Evolutionary conservation across 2,113 vertebrate genomes (phyloP).

Genomic region (Nycticebus coucang): DNA sequence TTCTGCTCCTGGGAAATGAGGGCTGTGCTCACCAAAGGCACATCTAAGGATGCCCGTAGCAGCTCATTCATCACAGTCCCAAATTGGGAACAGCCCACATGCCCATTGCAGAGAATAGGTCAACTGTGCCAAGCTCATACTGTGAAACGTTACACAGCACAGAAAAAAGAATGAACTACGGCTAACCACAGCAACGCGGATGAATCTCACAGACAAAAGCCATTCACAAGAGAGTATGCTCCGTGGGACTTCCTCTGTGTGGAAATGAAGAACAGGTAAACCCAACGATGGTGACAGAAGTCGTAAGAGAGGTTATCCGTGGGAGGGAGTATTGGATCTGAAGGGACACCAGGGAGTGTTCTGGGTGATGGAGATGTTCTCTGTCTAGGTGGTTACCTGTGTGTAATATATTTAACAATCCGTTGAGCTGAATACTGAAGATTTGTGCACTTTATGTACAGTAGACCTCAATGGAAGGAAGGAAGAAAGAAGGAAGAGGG

Average conservation of each 20-base stretch:
- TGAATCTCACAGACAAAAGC: not conserved
- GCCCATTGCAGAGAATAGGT: not conserved
- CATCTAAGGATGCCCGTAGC: fast-evolving
- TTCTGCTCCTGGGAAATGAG: not conserved
- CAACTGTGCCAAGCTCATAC: fast-evolving
- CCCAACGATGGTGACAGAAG: not conserved
- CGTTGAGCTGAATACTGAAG: not conserved
- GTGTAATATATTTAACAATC: not conserved
- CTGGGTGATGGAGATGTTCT: not conserved
- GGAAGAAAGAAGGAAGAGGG: no score
- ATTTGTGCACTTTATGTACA: not conserved
- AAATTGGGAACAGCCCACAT: not conserved
- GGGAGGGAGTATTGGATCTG: not conserved
- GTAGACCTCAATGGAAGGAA: not conserved
- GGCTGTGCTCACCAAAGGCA: no score
- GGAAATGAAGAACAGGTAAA: not conserved
- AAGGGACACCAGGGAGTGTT: not conserved
- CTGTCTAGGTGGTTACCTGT: not conserved
- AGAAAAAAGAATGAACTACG: not conserved
- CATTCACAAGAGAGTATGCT: not conserved
- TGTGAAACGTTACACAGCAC: not conserved
- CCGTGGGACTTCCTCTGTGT: fast-evolving
- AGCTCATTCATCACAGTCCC: not conserved
- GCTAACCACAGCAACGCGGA: not conserved
- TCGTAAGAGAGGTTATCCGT: not conserved